Percentiles rank a stretch among this genome's conserved stretches.
These are phyloP conservation scores for Myotis brandtii DNA, from an alignment of 2,113 vertebrate species.

Conservation along the genomic window DNA sequence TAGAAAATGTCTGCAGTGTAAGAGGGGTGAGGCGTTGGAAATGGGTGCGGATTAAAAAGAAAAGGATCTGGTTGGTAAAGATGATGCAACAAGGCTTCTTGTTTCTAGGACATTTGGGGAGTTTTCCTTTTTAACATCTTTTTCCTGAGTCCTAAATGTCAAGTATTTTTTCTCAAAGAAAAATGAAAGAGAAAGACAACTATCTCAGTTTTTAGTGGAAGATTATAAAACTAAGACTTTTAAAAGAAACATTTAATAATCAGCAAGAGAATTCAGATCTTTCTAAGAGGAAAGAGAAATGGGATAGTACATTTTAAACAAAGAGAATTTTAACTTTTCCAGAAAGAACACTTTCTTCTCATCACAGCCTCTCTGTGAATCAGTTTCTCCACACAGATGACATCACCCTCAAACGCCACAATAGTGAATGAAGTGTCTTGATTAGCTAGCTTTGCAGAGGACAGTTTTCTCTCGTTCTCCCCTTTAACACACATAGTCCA, in stretches of 20 bases:
- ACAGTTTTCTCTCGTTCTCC: neutral
- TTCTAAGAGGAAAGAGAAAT: neutral
- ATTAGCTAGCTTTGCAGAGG: neutral
- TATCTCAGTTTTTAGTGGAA: neutral
- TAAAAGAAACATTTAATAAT: slow-evolving; percentile 1
- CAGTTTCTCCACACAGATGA: neutral
- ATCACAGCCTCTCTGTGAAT: neutral
- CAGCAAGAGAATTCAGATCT: neutral
- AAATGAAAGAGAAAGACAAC: neutral
- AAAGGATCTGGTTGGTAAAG: neutral
- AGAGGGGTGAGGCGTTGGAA: neutral
- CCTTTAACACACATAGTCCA: neutral
- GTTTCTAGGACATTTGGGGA: neutral
- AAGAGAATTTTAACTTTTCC: neutral
- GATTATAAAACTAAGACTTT: neutral
- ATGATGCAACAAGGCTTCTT: neutral
- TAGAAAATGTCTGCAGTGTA: neutral
- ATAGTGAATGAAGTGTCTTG: neutral
- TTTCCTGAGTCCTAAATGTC: neutral
- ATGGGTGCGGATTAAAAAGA: neutral
- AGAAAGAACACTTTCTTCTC: neutral
- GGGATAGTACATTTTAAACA: neutral
- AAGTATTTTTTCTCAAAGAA: neutral
- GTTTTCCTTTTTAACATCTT: neutral
- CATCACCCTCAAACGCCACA: neutral